A percentile compares a stretch with the other conserved stretches of the same genome.
Conservation (phyloP, 2,888 invertebrate genomes). For the Phortica okadai region DNA sequence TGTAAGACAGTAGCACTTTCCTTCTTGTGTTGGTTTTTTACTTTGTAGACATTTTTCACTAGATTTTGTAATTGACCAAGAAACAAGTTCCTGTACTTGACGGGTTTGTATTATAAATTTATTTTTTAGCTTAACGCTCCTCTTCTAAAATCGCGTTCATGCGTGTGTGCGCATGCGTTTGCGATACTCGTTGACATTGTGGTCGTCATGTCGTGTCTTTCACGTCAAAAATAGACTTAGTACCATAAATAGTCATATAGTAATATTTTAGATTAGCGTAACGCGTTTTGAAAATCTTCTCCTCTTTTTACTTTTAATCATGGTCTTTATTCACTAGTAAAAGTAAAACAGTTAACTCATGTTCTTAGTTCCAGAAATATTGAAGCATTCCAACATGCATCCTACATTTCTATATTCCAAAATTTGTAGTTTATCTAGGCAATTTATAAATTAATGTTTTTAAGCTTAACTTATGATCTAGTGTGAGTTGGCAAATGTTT, state of each 20-base stretch:
- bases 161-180: conserved; percentile 13
- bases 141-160: conserved; percentile 5
- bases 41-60: not conserved
- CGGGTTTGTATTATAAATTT: conserved; percentile 5
- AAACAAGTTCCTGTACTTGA: conserved; percentile 29
- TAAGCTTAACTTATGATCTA: too few relatives aligned
- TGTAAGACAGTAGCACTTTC: conserved; percentile 69
- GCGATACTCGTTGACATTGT: conserved; percentile 5
- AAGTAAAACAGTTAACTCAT: too few relatives aligned
- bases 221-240: conserved; percentile 65
- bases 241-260: conserved; percentile 56
- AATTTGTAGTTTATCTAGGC: too few relatives aligned
- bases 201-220: conserved; percentile 50
- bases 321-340: too few relatives aligned
- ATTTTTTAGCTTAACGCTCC: not conserved
- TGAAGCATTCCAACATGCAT: too few relatives aligned
- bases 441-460: too few relatives aligned
- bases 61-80: conserved; percentile 29
- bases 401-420: too few relatives aligned
- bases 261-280: too few relatives aligned
- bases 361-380: too few relatives aligned
- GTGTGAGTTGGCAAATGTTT: too few relatives aligned
- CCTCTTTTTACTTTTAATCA: too few relatives aligned
- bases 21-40: conserved; percentile 43
- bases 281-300: too few relatives aligned